A percentile compares a stretch with the other conserved stretches of the same genome.
Conservation (phyloP, 2,113 vertebrate species). For the Percopsis transmontana region DNA sequence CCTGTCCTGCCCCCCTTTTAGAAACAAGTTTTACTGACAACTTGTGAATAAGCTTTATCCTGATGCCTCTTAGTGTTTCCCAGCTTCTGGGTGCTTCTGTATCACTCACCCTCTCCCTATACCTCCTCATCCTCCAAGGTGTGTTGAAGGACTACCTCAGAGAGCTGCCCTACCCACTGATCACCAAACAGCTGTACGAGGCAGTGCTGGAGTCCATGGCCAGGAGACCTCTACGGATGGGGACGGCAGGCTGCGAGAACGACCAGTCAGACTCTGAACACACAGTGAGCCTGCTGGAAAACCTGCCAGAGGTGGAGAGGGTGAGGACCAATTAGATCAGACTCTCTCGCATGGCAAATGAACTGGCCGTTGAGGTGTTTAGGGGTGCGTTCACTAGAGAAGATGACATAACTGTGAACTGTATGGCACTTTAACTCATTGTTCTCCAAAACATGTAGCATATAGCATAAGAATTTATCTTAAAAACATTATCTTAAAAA, state of each 20-base stretch:
- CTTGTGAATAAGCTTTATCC: background rate
- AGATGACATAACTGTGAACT: too few species aligned
- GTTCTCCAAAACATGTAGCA: too few species aligned
- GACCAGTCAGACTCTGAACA: conserved; percentile 83
- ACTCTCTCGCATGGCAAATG: too few species aligned
- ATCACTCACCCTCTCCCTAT: background rate
- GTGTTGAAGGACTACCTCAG: conserved; percentile 97
- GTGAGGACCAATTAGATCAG: too few species aligned
- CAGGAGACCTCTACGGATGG: conserved; percentile 87
- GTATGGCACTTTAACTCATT: too few species aligned
- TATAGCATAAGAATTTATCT: too few species aligned
- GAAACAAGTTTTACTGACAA: background rate
- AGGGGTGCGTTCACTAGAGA: too few species aligned
- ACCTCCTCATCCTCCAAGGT: conserved; percentile 74
- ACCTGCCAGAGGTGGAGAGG: conserved; percentile 91
- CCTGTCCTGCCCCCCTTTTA: too few species aligned
- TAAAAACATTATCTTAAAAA: too few species aligned
- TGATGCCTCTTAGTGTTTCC: background rate
- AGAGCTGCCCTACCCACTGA: conserved; percentile 93
- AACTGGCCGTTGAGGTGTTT: too few species aligned
- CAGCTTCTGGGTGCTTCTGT: background rate
- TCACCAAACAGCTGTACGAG: conserved; percentile 92
- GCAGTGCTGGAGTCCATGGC: conserved; percentile 89
- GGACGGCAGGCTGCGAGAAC: conserved; percentile 85
- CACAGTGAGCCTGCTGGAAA: conserved; percentile 85